These are phyloP conservation scores for Barypeithes pellucidus DNA, from an alignment of 2,888 invertebrate genomes.

Conservation along the genomic window DNA sequence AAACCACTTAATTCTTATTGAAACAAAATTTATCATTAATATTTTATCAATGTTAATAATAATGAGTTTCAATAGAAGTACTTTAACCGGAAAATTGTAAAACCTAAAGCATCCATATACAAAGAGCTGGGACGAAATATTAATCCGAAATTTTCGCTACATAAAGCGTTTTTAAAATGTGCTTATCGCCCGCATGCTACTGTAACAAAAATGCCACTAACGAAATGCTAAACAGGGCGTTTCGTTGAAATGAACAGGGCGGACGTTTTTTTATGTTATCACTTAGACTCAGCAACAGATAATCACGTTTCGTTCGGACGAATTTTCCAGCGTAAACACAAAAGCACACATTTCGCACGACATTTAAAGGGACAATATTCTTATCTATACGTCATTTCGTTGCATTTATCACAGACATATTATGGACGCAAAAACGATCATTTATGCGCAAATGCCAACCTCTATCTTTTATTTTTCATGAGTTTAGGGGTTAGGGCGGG, in stretches of 20 bases:
- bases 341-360: background rate
- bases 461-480: slow-evolving; percentile 1
- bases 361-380: slow-evolving; percentile 13
- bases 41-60: too few relatives aligned
- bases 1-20: too few relatives aligned
- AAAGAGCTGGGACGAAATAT: background rate
- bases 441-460: background rate
- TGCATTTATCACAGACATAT: background rate
- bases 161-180: slow-evolving; percentile 23
- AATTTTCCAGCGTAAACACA: slow-evolving; percentile 19
- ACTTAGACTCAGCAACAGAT: slow-evolving; percentile 25
- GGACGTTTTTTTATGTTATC: slow-evolving; percentile 26
- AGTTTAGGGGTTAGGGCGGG: background rate
- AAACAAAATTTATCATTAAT: too few relatives aligned
- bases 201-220: slow-evolving; percentile 17
- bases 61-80: background rate
- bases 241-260: slow-evolving; percentile 12
- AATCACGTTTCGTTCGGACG: slow-evolving; percentile 24
- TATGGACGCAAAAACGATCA: slow-evolving; percentile 20
- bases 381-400: slow-evolving; percentile 14
- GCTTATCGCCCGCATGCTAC: slow-evolving; percentile 16
- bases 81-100: background rate
- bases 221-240: slow-evolving; percentile 23
- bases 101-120: background rate
- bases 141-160: slow-evolving; percentile 10